Evolutionary conservation across 2,113 vertebrate species (phyloP).

Genomic region (Heterocephalus glaber): DNA sequence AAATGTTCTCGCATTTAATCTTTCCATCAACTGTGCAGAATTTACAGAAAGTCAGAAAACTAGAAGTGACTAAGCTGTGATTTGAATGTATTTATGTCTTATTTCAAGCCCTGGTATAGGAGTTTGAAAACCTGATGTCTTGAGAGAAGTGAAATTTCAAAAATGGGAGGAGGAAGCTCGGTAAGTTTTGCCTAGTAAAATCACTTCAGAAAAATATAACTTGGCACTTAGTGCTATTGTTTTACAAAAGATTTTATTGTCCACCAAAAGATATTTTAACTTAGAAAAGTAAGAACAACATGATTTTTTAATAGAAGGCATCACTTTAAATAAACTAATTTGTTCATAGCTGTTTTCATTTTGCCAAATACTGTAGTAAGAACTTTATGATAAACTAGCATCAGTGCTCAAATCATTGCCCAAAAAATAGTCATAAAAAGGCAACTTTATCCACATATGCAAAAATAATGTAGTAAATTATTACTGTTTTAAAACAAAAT

Average conservation of each 20-base stretch:
- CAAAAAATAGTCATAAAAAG: neutral
- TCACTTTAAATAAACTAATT: slow-evolving; percentile 12
- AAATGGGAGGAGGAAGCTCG: neutral
- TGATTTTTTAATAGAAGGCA: slow-evolving; percentile 15
- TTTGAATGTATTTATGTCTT: slow-evolving; percentile 40
- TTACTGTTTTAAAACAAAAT: neutral
- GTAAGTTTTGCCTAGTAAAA: slow-evolving; percentile 1
- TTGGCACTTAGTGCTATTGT: neutral
- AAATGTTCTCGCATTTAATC: neutral
- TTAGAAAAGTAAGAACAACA: neutral
- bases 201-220: neutral
- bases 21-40: neutral
- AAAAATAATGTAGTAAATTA: neutral
- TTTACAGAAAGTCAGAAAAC: neutral
- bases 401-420: neutral
- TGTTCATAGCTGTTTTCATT: neutral
- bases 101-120: neutral
- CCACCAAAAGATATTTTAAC: slow-evolving; percentile 14
- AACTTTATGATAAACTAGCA: neutral
- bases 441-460: slow-evolving; percentile 10
- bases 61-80: neutral
- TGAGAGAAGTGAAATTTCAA: neutral
- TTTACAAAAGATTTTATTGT: slow-evolving; percentile 5
- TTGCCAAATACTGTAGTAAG: neutral
- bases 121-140: slow-evolving; percentile 2